These are phyloP conservation scores for Aptenodytes forsteri DNA, from an alignment of 2,113 vertebrate genomes.

Conservation along the genomic window DNA sequence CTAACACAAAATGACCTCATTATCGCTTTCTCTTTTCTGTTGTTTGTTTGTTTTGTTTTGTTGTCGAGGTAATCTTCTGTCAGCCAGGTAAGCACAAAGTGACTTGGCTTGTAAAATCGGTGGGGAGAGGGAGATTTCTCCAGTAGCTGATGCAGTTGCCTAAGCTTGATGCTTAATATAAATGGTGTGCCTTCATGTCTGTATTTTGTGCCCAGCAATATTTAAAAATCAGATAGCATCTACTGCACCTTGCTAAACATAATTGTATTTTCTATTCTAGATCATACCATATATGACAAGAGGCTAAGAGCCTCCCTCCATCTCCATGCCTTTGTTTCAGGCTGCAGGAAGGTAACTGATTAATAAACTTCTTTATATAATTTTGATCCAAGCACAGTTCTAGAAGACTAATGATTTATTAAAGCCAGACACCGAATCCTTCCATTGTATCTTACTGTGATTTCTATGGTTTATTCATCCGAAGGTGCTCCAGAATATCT, in stretches of 20 bases:
- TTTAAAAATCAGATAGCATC: background rate
- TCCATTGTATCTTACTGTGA: background rate
- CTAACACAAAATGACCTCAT: background rate
- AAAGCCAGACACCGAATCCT: background rate
- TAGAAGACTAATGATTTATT: background rate
- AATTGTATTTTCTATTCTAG: background rate
- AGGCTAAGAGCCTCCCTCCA: background rate
- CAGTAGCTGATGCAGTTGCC: background rate
- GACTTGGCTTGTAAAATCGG: background rate
- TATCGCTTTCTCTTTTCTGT: background rate
- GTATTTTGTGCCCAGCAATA: background rate
- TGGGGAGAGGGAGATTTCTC: background rate
- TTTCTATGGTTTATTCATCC: background rate
- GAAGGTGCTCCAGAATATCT: background rate
- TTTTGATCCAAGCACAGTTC: background rate
- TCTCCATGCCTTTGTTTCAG: background rate
- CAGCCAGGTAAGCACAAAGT: background rate
- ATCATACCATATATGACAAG: background rate
- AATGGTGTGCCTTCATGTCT: background rate
- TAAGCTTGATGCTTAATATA: background rate
- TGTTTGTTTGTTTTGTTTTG: background rate
- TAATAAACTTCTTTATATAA: background rate
- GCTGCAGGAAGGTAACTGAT: background rate
- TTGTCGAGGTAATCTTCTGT: background rate
- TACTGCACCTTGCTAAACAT: background rate